Conservation (phyloP, 2,113 vertebrate genomes). For the Sterrhoptilus dennistouni region DNA sequence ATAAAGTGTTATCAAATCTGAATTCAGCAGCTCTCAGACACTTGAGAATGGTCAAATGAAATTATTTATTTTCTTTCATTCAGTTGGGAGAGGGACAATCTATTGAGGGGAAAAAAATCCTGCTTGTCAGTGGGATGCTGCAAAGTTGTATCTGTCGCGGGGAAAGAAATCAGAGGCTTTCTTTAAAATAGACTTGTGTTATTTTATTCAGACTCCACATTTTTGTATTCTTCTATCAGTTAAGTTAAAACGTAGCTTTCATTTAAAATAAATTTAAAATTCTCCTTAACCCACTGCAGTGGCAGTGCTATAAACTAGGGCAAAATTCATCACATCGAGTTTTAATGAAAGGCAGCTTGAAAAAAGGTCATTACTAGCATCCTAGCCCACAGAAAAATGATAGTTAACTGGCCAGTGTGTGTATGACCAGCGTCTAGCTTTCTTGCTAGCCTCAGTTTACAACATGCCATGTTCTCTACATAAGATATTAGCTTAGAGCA, state of each 20-base stretch:
- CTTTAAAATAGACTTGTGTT: not conserved
- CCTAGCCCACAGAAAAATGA: not conserved
- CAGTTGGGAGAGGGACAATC: not conserved
- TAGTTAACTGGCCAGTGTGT: not conserved
- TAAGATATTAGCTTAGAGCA: not conserved
- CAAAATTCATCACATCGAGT: not conserved
- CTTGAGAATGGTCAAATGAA: not conserved
- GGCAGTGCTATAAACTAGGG: not conserved
- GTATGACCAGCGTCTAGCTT: not conserved
- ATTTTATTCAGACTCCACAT: not conserved
- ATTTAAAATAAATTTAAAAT: not conserved
- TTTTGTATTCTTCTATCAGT: not conserved
- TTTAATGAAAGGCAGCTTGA: not conserved
- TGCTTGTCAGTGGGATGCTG: not conserved
- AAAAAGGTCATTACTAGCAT: not conserved
- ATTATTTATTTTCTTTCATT: not conserved
- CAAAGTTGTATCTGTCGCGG: not conserved
- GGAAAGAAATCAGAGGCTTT: not conserved
- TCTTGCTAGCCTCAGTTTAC: not conserved
- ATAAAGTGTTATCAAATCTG: not conserved
- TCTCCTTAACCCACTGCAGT: not conserved
- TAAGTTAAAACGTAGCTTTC: not conserved
- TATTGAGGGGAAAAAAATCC: not conserved
- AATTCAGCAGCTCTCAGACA: not conserved
- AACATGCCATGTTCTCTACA: not conserved